Percentiles rank a stretch among this genome's conserved stretches.
Conservation (phyloP, 2,113 vertebrate species). For the Athene cunicularia region DNA sequence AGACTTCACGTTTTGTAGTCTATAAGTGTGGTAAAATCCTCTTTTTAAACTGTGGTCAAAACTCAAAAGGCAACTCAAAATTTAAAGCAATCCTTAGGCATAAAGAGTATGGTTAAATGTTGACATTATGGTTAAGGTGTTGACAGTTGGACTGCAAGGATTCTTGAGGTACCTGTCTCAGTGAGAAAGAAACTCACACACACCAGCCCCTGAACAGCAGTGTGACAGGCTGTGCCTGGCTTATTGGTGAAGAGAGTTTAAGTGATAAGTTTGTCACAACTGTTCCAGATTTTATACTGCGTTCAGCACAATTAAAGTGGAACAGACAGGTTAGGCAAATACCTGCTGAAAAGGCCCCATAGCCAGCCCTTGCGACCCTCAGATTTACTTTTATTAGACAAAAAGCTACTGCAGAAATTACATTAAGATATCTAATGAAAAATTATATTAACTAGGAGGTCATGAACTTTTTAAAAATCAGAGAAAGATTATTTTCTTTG, state of each 20-base stretch:
- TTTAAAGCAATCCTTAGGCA: background rate
- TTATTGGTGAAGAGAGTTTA: background rate
- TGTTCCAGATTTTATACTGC: background rate
- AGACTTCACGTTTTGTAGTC: background rate
- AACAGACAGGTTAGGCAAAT: background rate
- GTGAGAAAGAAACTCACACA: background rate
- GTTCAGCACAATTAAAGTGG: background rate
- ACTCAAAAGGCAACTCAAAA: background rate
- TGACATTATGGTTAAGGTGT: background rate
- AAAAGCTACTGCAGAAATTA: background rate
- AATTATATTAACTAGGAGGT: background rate
- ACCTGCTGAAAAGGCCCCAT: background rate
- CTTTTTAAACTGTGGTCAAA: background rate
- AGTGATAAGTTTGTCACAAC: background rate
- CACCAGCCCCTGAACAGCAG: background rate
- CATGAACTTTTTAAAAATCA: background rate
- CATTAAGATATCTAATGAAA: background rate
- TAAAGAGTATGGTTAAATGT: background rate
- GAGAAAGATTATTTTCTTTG: background rate
- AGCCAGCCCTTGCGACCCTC: background rate
- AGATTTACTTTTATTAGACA: background rate
- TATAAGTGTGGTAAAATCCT: background rate
- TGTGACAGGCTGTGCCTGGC: background rate
- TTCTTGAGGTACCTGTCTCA: background rate
- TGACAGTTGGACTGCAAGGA: background rate